Evolutionary conservation across 2,888 invertebrate genomes (phyloP).

Genomic region (Eueremaeus valkanovi): DNA sequence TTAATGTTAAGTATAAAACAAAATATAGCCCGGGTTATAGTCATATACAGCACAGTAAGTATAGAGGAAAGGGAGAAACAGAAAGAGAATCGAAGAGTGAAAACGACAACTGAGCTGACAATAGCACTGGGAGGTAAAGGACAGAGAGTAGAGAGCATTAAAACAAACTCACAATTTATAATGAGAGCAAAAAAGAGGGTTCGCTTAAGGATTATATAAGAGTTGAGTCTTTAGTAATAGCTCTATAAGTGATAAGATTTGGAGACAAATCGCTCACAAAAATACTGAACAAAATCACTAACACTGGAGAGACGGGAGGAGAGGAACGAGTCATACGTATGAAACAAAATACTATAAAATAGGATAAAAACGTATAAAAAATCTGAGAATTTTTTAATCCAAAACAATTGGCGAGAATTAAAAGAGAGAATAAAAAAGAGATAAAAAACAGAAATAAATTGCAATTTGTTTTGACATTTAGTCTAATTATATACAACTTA

Average conservation of each 20-base stretch:
- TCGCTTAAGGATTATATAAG: neutral
- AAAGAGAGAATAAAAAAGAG: too few relatives aligned
- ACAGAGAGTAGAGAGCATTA: neutral
- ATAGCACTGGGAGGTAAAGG: too few relatives aligned
- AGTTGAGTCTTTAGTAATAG: neutral
- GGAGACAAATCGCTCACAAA: neutral
- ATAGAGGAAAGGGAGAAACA: too few relatives aligned
- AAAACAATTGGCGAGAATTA: conserved; percentile 1
- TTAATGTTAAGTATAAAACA: neutral
- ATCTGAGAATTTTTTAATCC: neutral
- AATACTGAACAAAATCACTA: neutral
- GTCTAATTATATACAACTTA: neutral
- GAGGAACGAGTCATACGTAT: too few relatives aligned
- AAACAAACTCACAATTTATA: neutral
- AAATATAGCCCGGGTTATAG: neutral
- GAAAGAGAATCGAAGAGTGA: too few relatives aligned
- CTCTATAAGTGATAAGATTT: neutral
- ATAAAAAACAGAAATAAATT: too few relatives aligned
- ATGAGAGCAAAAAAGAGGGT: neutral
- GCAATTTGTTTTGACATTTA: neutral
- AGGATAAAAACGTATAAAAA: neutral
- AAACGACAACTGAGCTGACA: too few relatives aligned
- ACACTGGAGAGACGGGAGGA: too few relatives aligned
- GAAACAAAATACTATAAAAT: too few relatives aligned
- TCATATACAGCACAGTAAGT: neutral